Percentiles rank a stretch among this genome's conserved stretches.
Evolutionary conservation across 1,140 invertebrate genomes (phyloP).

Genomic region (Myzus persicae): DNA sequence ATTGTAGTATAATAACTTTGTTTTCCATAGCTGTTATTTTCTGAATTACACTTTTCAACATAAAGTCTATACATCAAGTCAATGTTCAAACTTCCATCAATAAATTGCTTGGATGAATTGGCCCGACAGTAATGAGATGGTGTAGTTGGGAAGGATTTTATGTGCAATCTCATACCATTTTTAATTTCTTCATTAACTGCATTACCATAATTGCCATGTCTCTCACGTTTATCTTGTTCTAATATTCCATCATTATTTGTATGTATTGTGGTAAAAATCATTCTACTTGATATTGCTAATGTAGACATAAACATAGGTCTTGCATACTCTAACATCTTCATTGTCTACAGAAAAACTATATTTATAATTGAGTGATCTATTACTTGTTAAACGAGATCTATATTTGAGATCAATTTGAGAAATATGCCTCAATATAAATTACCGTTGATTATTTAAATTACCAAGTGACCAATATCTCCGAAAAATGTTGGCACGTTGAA

Average conservation of each 20-base stretch:
- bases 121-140: background rate
- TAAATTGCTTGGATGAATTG: background rate
- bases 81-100: background rate
- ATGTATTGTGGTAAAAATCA: too few relatives aligned
- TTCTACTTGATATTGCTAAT: too few relatives aligned
- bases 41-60: background rate
- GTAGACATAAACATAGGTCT: too few relatives aligned
- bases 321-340: too few relatives aligned
- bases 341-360: too few relatives aligned
- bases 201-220: background rate
- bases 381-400: too few relatives aligned
- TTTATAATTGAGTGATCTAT: too few relatives aligned
- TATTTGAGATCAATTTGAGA: too few relatives aligned
- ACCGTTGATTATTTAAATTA: background rate
- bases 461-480: background rate
- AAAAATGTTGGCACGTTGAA: background rate
- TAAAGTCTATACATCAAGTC: background rate
- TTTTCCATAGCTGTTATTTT: background rate
- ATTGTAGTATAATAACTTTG: background rate
- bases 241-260: too few relatives aligned
- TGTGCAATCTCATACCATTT: background rate
- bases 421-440: too few relatives aligned
- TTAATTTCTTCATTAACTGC: background rate
- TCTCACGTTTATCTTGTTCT: background rate
- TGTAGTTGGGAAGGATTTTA: background rate